Evolutionary conservation across 2,888 invertebrate species (phyloP), one percentile per base, ranked within the genome.

Genomic region (Falcaria lacertinaria): DNA sequence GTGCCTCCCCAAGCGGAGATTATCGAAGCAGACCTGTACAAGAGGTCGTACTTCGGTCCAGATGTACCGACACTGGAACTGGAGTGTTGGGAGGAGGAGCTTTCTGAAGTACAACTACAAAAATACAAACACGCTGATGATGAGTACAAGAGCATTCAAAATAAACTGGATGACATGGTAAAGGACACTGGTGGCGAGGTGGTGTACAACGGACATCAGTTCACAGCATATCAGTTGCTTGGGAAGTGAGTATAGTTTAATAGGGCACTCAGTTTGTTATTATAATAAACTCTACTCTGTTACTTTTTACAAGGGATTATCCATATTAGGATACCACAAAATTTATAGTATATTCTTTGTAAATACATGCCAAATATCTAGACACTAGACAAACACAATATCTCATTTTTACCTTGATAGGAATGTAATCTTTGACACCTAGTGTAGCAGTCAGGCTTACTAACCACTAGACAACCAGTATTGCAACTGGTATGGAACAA

Each of bases 51-150:
- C 55, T 90, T 85, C 41, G 90, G 90, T 3, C 90, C 90, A n/a
- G 89, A 89, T 58, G 79, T 89, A 2, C 90, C 88, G 0, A 90
- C 91, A 0, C 75, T 94, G 38, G 91, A 92, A 45, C 86, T 96
- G 67, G 94, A 94, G 56, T 94, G 93, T 65, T 92, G 91, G 90
- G 91, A 93, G 32, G 95, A 96, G 48, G 93, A 93, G 34, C 80
- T 95, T 0, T 92, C 92, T 0, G 91, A 92, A 41, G 90, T 87
- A 1, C 95, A 95, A 70, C 68, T 91, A 14, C 90, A 91, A 35
- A 91, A 91, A 0, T 92, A 91, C 54, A 91, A 91, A 52, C 90
- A 91, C 73, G 91, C 92, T 6, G 91, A 93, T 51, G 91, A 91
- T 48, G 94, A 95, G 61, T 93, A 93, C 57, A 91, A 91, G 62